Base-by-base conservation (phyloP, 2,797 vertebrate genomes). In the Pteronotus mesoamericanus region DNA sequence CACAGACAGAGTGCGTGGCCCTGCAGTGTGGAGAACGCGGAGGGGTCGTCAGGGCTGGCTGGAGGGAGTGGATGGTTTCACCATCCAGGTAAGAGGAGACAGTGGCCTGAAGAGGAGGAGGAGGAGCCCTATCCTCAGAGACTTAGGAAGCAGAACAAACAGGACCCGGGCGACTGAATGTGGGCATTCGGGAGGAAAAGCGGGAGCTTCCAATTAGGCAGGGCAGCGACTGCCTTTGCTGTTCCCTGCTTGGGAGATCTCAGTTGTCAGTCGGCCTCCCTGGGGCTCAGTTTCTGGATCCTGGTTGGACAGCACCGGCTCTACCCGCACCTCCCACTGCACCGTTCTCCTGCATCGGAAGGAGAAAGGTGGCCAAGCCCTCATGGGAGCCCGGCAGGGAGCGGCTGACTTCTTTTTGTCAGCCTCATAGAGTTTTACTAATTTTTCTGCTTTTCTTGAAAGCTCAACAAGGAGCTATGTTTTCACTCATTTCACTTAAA, bases 371-470 rank as follows among this genome's bases (percentile, higher is more conserved):
- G 44, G 80, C 66, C 29, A 4, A 15, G 2, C 46, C 21, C 32
- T 34, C 0, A 6, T 6, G 10, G 48, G 18, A 18, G n/a, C 3
- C 32, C 51, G n/a, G 18, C 6, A 89, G 46, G 46, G 37, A 86
- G 24, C n/a, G 24, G 59, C 39, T n/a, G 46, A 14, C 29, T 39
- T 85, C 57, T 86, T 75, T 74, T 51, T 89, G 53, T 46, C 46
- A 88, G 74, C 21, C 11, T 93, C 39, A 78, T 19, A 51, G 22
- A 44, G 84, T 71, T 92, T 75, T 64, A 84, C 21, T 71, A 37
- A 51, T 29, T 74, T 92, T 80, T 89, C 71, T 92, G 39, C 32
- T 88, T 89, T 95, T 89, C 64, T 74, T 72, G 37, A 68, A 22
- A 68, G 66, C 32, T 91, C 22, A 59, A 82, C 14, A 94, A 84